Percentiles rank a stretch among this genome's conserved stretches.
Conservation (phyloP, 2,113 vertebrate genomes). For the Hydrolagus affinis region DNA sequence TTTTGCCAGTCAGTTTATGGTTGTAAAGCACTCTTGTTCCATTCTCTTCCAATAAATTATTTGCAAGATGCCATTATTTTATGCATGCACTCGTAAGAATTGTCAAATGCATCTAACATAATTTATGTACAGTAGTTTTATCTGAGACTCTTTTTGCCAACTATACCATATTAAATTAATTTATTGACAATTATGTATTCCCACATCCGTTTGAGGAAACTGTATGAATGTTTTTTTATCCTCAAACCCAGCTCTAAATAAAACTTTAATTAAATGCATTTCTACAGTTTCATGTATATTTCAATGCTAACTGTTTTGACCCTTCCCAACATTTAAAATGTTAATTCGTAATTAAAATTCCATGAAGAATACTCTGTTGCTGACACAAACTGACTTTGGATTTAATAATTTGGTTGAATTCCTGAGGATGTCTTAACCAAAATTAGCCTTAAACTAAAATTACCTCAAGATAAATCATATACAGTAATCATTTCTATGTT, state of each 20-base stretch:
- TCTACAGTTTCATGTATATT: not conserved
- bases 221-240: not conserved
- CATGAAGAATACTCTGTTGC: not conserved
- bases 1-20: not conserved
- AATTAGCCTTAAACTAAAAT: not conserved
- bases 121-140: not conserved
- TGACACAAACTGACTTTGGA: not conserved
- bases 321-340: not conserved
- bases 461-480: not conserved
- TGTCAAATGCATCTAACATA: not conserved
- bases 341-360: not conserved
- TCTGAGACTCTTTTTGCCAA: not conserved
- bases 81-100: not conserved
- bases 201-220: not conserved
- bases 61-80: not conserved
- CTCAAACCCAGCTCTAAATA: not conserved
- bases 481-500: not conserved
- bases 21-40: not conserved
- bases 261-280: not conserved
- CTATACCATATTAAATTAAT: not conserved
- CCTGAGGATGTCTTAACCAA: not conserved
- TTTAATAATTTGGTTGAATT: not conserved
- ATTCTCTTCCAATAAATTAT: not conserved
- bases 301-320: not conserved
- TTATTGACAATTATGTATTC: not conserved